Conservation (phyloP, 2,888 invertebrate species). For the Doris montereyensis region DNA sequence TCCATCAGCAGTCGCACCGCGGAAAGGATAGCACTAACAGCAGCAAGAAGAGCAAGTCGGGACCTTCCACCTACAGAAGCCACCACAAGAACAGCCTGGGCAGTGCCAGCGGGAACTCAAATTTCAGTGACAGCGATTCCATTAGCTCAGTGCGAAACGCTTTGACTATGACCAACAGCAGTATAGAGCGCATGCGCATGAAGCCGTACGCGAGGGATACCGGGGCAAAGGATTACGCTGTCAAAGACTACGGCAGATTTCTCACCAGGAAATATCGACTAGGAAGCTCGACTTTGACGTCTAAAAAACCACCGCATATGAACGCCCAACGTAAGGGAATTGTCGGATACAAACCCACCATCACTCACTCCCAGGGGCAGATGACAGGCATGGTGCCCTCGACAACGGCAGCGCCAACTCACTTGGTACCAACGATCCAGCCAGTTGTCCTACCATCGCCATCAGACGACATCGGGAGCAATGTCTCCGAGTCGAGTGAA, state of each 20-base stretch:
- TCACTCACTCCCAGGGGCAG: too few relatives aligned
- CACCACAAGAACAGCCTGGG: neutral
- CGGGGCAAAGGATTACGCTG: conserved; percentile 14
- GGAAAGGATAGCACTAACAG: neutral
- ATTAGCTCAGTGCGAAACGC: conserved; percentile 29
- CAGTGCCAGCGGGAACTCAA: neutral
- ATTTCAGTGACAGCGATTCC: conserved; percentile 22
- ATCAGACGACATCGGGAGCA: neutral
- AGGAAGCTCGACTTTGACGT: neutral
- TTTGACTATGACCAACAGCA: conserved; percentile 32
- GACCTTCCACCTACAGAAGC: neutral
- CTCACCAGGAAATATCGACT: neutral
- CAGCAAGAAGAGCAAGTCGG: neutral
- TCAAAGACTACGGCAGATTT: conserved; percentile 25
- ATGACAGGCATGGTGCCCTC: too few relatives aligned
- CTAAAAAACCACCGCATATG: neutral
- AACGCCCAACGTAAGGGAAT: neutral
- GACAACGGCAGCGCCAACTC: neutral
- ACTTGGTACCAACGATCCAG: neutral
- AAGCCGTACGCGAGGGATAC: neutral
- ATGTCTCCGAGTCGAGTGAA: neutral
- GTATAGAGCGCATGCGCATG: conserved; percentile 34
- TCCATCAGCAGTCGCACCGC: neutral
- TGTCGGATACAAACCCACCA: neutral
- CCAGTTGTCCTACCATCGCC: neutral